phyloP scores from a whole-genome alignment of 2,888 invertebrate species.

The Aporophyla nigra region DNA sequence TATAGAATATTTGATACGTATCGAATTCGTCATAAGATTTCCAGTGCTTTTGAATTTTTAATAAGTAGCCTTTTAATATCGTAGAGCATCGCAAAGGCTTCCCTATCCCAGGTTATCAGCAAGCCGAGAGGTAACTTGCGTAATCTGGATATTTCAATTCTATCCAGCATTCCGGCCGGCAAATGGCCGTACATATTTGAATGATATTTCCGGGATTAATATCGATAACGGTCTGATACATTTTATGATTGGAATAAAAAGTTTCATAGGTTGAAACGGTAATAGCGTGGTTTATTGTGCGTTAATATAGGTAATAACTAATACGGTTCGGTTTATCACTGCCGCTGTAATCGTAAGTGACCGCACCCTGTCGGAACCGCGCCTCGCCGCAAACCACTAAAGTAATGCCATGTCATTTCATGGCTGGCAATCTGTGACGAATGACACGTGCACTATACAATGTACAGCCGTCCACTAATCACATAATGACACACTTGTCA shows the following conservation, averaged over 20 bases:
- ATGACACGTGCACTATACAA: slow-evolving; percentile 76
- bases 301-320: slow-evolving; percentile 74
- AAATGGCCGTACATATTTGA: slow-evolving; percentile 60
- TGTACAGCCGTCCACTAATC: slow-evolving; percentile 46
- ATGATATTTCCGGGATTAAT: slow-evolving; percentile 65
- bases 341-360: slow-evolving; percentile 79
- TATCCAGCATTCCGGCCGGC: slow-evolving; percentile 49
- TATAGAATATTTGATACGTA: slow-evolving; percentile 7
- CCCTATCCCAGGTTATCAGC: slow-evolving; percentile 49
- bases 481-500: slow-evolving; percentile 48
- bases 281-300: slow-evolving; percentile 65
- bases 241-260: slow-evolving; percentile 67
- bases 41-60: slow-evolving; percentile 16
- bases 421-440: slow-evolving; percentile 83
- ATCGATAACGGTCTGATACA: slow-evolving; percentile 64
- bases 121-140: slow-evolving; percentile 36
- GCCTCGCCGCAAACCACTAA: slow-evolving; percentile 79
- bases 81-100: slow-evolving; percentile 19
- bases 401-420: slow-evolving; percentile 83
- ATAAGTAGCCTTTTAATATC: slow-evolving; percentile 48
- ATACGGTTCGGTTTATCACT: slow-evolving; percentile 72
- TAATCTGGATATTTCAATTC: slow-evolving; percentile 65
- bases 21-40: slow-evolving; percentile 15
- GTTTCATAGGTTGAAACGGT: slow-evolving; percentile 45
- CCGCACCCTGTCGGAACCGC: slow-evolving; percentile 82